Base-by-base conservation (phyloP, 1,140 invertebrate genomes). In the Formica exsecta region DNA sequence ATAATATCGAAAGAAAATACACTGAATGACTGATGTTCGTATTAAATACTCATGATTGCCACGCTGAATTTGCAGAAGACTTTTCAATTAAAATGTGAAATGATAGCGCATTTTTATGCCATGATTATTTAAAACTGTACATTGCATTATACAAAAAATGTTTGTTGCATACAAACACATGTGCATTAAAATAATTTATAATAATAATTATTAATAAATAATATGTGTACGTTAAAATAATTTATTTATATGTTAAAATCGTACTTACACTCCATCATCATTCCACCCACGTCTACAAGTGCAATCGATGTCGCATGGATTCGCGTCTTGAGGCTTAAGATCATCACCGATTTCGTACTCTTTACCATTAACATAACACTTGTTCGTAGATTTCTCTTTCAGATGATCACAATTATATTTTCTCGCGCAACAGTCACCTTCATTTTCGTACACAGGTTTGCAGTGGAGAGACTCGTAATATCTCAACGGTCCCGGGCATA, bases 281-380 rank as follows among this genome's bases (percentile, higher is more conserved):
- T 6, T 16, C 16, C 19, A 41, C 22, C 1, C 0, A 11, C 1
- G 19, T 29, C 0, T 8, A 22, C 91, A 92, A 1, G 1, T 11
- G 22, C 92, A 92, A 0, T 0, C 76, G 5, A 77, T 22, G 4
- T 92, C 86, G 25, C 91, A 93, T 41, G 89, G 74, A 54, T 74
- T 86, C 0, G 8, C 0, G 19, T 93, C 91, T 41, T 92, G 90
- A 0, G 68, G 6, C 4, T 8, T 88, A 5, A 92, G 64, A 0
- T 3, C 0, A 0, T 92, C 91, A 0, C 86, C 88, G 0, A 90
- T 9, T 0, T 13, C n/a, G 32, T 92, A 93, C 16, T 59, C 86
- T 1, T 87, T 38, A 0, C 76, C 86, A 38, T 93, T 92, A 13
- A 77, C 68, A n/a, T 93, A 89, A 65, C 92, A 93, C 13, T 92